Evolutionary conservation across 2,888 invertebrate species (phyloP), one percentile per base, ranked within the genome.

Genomic region (Oscheius sp.): DNA sequence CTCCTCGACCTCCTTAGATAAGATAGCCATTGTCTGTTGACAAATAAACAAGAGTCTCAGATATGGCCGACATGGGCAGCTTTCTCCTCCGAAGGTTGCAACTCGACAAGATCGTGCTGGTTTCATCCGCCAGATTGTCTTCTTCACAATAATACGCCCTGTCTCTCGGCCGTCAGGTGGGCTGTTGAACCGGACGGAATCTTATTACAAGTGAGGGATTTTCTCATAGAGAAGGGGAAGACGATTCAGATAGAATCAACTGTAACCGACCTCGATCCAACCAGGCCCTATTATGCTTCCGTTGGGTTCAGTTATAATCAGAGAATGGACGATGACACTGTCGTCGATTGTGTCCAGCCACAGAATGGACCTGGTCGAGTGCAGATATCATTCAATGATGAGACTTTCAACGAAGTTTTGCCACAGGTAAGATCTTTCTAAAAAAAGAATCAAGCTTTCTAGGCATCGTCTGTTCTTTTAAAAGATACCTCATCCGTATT

Each of bases 291-390:
- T 58, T 83, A 74, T 59, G 75, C 78, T 35, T 79, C 82, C 9
- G 76, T 82, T 16, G 83, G 82, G 9, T 77, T 83, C 71, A 81
- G 81, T 69, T 77, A 77, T 69, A 82, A 83, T 64, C 82, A 83
- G 68, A 56, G 81, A 77, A 83, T 83, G 83, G 82, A 79, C 64
- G 83, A 83, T 64, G 83, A 83, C 58, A 83, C 82, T 3, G 83
- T 83, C 12, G 69, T 83, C 35, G 83, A 83, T 49, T 83, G 83
- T 58, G 73, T 83, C 18, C 76, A 74, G 59, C 74, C 77, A 56
- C 78, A 76, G 21, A 72, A 77, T 23, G 77, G 79, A 9, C 69
- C 72, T 53, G 78, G 75, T 12, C 74, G 72, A 64, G 80, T 83
- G 18, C 77, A 78, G 63, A 73, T 83, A 16, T 82, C 82, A 18